Evolutionary conservation across 2,888 invertebrate genomes (phyloP).

Genomic region (Pollenia griseotomentosa): DNA sequence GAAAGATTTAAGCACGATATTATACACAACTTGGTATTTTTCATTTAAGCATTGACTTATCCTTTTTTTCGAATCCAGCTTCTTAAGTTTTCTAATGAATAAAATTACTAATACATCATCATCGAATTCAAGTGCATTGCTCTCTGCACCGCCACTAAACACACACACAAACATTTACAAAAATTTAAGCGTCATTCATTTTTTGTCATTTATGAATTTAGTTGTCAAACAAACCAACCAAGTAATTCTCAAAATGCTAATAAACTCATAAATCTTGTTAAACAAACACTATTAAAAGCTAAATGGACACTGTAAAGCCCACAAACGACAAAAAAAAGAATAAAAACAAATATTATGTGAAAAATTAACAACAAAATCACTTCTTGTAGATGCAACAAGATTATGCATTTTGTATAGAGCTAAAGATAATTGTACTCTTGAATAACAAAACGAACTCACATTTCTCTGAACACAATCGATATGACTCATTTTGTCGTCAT

Average conservation of each 20-base stretch:
- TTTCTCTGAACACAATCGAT: background rate
- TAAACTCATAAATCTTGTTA: constrained; percentile 71
- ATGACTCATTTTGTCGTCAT: constrained; percentile 61
- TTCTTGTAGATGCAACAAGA: constrained; percentile 16
- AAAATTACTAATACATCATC: background rate
- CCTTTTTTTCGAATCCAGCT: no score
- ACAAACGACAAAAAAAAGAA: constrained; percentile 52
- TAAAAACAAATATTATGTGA: constrained; percentile 26
- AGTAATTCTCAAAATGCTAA: constrained; percentile 57
- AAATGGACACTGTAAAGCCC: constrained; percentile 69
- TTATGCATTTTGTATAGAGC: constrained; percentile 27
- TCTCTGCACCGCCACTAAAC: background rate
- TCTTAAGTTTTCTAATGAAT: background rate
- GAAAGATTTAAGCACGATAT: no score
- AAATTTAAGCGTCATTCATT: constrained; percentile 43
- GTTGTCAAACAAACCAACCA: constrained; percentile 61
- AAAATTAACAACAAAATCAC: constrained; percentile 30
- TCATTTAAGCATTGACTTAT: no score
- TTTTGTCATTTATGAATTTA: constrained; percentile 55
- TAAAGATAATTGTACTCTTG: constrained; percentile 5
- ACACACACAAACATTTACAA: background rate
- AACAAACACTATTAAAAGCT: constrained; percentile 60
- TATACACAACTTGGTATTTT: no score
- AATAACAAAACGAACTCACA: background rate
- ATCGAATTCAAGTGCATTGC: background rate